phyloP scores from a whole-genome alignment of 2,113 vertebrate species.

The Caretta caretta region DNA sequence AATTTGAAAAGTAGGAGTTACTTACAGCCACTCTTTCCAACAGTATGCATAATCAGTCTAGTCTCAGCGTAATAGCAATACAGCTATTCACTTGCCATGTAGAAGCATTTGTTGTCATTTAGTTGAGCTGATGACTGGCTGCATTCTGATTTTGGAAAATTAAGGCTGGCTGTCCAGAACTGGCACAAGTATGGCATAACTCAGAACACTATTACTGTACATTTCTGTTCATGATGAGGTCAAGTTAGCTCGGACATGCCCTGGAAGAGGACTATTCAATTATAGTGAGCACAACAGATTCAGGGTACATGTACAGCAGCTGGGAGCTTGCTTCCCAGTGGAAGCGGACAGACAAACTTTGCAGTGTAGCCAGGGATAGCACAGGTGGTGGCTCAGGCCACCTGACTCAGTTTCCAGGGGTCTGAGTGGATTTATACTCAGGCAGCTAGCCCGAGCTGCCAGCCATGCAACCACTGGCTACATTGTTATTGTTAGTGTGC shows the following conservation, averaged over 20 bases:
- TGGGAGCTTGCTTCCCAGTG: too few relatives aligned
- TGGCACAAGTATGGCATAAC: not conserved
- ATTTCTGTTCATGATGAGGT: not conserved
- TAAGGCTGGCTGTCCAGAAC: not conserved
- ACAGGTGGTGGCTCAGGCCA: too few relatives aligned
- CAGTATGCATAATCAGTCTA: constrained; percentile 6
- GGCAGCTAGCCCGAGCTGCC: too few relatives aligned
- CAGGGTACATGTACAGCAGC: too few relatives aligned
- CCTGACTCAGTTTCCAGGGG: too few relatives aligned
- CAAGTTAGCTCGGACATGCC: not conserved
- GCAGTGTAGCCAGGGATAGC: too few relatives aligned
- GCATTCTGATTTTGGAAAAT: not conserved
- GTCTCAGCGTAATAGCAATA: constrained; percentile 20
- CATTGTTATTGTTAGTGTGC: too few relatives aligned
- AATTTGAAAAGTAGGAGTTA: constrained; percentile 37
- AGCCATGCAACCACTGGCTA: too few relatives aligned
- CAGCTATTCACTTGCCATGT: not conserved
- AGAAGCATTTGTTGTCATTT: constrained; percentile 2
- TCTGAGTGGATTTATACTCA: too few relatives aligned
- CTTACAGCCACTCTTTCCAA: constrained; percentile 4
- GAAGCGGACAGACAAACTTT: too few relatives aligned
- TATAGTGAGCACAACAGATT: not conserved
- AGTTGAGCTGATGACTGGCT: not conserved
- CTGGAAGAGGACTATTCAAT: not conserved
- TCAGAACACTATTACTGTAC: rapidly evolving